Percentiles rank a stretch among this genome's conserved stretches.
Conservation (phyloP, 1,140 invertebrate species). For the Listronotus oregonensis region DNA sequence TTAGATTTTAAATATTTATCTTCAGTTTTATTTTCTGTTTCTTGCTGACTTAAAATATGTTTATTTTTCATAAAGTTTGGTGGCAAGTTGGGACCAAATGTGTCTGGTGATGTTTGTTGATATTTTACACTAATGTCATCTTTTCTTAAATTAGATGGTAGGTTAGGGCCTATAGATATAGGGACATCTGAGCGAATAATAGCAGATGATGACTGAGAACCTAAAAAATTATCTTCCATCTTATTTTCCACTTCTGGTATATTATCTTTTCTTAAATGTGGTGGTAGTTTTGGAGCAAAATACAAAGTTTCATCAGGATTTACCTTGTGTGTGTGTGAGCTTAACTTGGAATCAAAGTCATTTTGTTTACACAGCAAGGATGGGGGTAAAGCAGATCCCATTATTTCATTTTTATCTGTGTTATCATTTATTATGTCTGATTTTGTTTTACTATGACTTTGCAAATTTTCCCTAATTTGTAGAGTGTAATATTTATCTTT, state of each 20-base stretch:
- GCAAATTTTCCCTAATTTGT: no score
- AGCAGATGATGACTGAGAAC: background rate
- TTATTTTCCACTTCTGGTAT: background rate
- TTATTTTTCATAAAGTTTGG: no score
- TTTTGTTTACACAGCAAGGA: background rate
- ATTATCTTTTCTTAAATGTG: slow-evolving; percentile 33
- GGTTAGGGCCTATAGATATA: slow-evolving; percentile 54
- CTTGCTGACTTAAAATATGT: no score
- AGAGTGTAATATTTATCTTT: no score
- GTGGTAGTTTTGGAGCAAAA: slow-evolving; percentile 50
- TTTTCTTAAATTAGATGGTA: slow-evolving; percentile 50
- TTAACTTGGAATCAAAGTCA: background rate
- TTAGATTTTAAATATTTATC: slow-evolving; percentile 31
- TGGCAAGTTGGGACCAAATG: no score
- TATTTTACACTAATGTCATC: slow-evolving; percentile 20
- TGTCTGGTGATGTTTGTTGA: no score
- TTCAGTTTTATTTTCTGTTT: no score
- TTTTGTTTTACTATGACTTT: no score
- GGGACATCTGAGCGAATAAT: no score
- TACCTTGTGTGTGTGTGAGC: background rate
- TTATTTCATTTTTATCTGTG: no score
- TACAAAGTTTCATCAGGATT: slow-evolving; percentile 13
- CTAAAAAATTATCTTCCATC: background rate
- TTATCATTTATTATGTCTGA: no score
- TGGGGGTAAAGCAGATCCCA: no score